Percentiles rank a stretch among this genome's conserved stretches.
phyloP scores from a whole-genome alignment of 2,113 vertebrate genomes.

The Spilogale gracilis region DNA sequence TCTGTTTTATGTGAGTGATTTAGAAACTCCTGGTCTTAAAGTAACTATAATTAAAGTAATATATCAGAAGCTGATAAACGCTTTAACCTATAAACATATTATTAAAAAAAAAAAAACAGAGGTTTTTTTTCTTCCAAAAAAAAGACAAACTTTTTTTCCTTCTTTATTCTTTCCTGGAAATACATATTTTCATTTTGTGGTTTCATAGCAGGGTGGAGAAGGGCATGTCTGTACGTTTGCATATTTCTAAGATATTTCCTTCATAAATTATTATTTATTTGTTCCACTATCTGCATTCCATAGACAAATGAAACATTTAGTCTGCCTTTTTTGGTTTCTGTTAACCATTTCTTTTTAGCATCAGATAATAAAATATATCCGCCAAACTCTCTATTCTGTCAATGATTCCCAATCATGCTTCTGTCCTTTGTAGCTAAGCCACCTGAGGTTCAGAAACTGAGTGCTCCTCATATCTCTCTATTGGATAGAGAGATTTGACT shows the following conservation, averaged over 20 bases:
- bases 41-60: neutral
- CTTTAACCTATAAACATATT: conserved; percentile 17
- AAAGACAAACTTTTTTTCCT: no score
- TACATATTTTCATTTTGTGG: neutral
- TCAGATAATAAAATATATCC: conserved; percentile 11
- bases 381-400: neutral
- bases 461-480: neutral
- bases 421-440: neutral
- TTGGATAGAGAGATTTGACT: neutral
- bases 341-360: neutral
- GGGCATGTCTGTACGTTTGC: neutral
- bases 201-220: neutral
- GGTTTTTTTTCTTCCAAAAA: neutral
- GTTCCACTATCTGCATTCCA: neutral
- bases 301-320: neutral
- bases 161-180: neutral
- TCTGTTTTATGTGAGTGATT: conserved; percentile 15
- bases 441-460: neutral
- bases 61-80: conserved; percentile 45
- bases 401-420: neutral
- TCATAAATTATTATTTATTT: neutral
- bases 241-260: neutral
- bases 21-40: conserved; percentile 65
- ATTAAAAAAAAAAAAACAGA: neutral
- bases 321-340: neutral